Conservation (phyloP, 2,888 invertebrate species). For the Notodonta dromedarius region DNA sequence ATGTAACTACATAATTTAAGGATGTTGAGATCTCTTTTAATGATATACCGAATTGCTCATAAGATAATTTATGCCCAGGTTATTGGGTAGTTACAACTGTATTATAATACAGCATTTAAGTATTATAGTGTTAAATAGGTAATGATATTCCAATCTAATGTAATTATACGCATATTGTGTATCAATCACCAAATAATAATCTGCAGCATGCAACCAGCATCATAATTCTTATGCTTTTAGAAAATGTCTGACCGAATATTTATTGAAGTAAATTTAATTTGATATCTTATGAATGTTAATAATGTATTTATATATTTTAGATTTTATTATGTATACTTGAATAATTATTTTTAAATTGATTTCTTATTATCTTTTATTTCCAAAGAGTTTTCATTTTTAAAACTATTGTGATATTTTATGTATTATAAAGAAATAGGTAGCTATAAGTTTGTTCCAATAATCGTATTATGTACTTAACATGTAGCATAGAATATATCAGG, state of each 20-base stretch:
- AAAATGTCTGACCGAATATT: background rate
- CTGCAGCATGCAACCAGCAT: background rate
- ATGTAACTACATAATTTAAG: conserved; percentile 69
- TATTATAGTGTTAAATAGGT: background rate
- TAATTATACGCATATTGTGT: background rate
- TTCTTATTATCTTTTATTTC: conserved; percentile 30
- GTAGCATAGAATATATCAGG: too few species aligned
- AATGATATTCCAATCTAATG: background rate
- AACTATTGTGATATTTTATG: conserved; percentile 60
- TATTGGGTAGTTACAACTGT: conserved; percentile 20
- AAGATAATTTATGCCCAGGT: conserved; percentile 27
- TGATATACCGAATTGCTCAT: conserved; percentile 51
- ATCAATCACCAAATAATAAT: background rate
- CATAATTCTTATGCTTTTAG: background rate
- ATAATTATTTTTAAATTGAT: background rate
- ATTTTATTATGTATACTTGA: background rate
- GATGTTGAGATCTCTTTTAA: conserved; percentile 48
- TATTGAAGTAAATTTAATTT: background rate
- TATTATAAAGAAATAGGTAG: conserved; percentile 8
- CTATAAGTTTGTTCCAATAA: background rate
- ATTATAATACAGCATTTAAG: background rate
- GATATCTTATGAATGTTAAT: too few species aligned
- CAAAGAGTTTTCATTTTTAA: conserved; percentile 56
- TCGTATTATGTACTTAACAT: too few species aligned
- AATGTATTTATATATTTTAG: background rate